Evolutionary conservation across 2,113 vertebrate genomes (phyloP), one percentile per base, ranked within the genome.

Genomic region (Macroglossus sobrinus): DNA sequence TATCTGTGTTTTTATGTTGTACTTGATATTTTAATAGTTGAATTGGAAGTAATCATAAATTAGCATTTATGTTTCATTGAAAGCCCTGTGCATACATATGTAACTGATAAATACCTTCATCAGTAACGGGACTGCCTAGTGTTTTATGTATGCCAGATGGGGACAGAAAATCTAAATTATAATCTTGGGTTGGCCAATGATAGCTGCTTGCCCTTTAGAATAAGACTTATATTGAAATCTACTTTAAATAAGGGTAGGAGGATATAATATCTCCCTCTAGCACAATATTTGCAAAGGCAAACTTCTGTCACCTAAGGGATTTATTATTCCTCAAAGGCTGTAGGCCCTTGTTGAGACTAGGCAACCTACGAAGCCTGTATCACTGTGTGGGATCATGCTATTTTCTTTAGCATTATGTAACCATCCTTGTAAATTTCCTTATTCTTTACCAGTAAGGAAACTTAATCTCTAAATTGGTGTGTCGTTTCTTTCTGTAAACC

Each of bases 31-130:
- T 92, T 61, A 45, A 82, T 85, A 72, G 80, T 72, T 97, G 33
- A 96, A 80, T 88, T 91, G 64, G 82, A 85, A 97, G 92, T 15
- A 93, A 47, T 75, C 59, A 85, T 85, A 95, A 97, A 84, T 92
- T 90, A 92, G 86, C 80, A 92, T 97, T 93, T 69, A 45, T 71
- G 64, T 94, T 95, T 95, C 61, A 96, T 50, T n/a, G 68, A 6
- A 95, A 96, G 35, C 33, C 61, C 24, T 82, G 13, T 89, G 64
- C 12, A 7, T 72, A 81, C 40, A 69, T 82, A 93, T 80, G 38
- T 93, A 66, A 93, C 47, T 88, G 72, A 28, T 93, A 79, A 93
- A 14, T 82, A 93, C 68, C 63, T 97, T 93, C 59, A 76, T 96
- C 38, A 78, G 28, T 90, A 96, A 81, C 38, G 66, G 33, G 40